Evolutionary conservation across 2,888 invertebrate genomes (phyloP), one percentile per base, ranked within the genome.

Genomic region (Anodontia alba): DNA sequence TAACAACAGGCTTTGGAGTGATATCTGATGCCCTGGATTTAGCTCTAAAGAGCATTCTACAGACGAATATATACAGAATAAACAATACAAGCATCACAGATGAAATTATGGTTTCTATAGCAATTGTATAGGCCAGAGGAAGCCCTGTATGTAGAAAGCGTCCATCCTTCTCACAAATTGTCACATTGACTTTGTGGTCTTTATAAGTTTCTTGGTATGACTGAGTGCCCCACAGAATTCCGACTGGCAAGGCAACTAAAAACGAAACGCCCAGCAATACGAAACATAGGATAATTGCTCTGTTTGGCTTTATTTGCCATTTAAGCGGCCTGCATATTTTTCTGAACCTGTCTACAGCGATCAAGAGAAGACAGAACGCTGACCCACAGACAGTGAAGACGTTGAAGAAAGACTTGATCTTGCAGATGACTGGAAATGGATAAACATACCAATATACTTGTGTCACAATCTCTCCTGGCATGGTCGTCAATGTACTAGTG

Each of bases 321-420:
- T 71, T 73, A 8, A 90, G 73, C 1, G 91, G 91, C 26, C 80
- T 78, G 31, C 92, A 90, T 10, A 92, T 84, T 72, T 91, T 91
- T 49, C 85, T 68, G 76, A 87, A 91, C 5, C 92, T 75, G 62
- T 90, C 91, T 12, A 90, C 77, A 8, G 89, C 87, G 49, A 91
- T 90, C 1, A 88, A 82, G 8, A 90, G 75, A 15, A 91, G 80
- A 67, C 86, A 87, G 8, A 90, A 51, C 0, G 89, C 90, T 20
- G 90, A 89, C 1, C 81, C 84, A 23, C 62, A 68, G 5, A 85
- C 85, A 17, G 85, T 85, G 71, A 85, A 83, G 29, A 85, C 70
- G 71, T 85, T 85, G 69, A 82, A 85, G 80, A 82, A 80, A 5
- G 85, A 85, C 26, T 85, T 85, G 0, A 76, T 76, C 54, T 85